Evolutionary conservation across 2,113 vertebrate genomes (phyloP).

Genomic region (Alces alces): DNA sequence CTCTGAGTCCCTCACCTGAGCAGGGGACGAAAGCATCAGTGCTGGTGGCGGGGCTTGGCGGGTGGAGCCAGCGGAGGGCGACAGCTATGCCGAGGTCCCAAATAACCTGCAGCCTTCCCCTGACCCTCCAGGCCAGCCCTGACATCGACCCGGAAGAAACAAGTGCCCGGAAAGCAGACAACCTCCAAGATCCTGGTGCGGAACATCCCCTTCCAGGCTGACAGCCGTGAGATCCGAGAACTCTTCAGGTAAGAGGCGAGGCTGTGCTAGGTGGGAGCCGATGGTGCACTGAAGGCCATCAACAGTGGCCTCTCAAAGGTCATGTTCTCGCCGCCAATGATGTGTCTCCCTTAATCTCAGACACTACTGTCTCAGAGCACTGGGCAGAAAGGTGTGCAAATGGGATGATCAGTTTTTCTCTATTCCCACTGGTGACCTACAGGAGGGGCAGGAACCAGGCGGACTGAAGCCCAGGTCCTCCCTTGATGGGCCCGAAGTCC

Average conservation of each 20-base stretch:
- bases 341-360: neutral
- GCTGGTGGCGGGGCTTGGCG: rapidly evolving
- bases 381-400: neutral
- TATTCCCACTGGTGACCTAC: rapidly evolving
- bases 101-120: rapidly evolving
- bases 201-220: conserved; percentile 96
- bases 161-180: conserved; percentile 86
- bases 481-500: neutral
- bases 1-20: too few relatives aligned
- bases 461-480: neutral
- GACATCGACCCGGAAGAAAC: conserved; percentile 84
- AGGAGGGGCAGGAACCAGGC: rapidly evolving
- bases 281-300: rapidly evolving
- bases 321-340: neutral
- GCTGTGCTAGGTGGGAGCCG: rapidly evolving
- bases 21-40: rapidly evolving
- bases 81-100: rapidly evolving
- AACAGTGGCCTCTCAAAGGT: neutral
- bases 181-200: conserved; percentile 96
- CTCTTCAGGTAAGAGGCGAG: conserved; percentile 89
- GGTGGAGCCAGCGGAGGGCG: too few relatives aligned
- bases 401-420: rapidly evolving
- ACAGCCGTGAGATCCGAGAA: conserved; percentile 88
- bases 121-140: conserved; percentile 74
- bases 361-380: neutral